phyloP scores from a whole-genome alignment of 2,888 invertebrate species.

The Cataglyphis cursor region DNA sequence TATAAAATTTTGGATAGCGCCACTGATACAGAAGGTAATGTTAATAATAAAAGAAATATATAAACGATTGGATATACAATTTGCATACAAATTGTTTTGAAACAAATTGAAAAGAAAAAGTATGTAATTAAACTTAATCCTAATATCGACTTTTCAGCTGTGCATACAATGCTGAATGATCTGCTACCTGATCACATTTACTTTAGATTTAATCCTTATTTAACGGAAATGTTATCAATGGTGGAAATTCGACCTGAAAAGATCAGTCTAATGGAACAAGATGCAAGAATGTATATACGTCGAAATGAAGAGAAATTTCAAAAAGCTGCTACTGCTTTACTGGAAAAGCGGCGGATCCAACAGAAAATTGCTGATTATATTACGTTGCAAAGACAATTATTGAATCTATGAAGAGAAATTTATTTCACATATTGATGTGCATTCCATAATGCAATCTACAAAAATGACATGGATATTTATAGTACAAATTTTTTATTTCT shows the following conservation, averaged over 20 bases:
- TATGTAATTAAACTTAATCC: slow-evolving; percentile 20
- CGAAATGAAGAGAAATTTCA: slow-evolving; percentile 93
- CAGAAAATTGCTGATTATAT: slow-evolving; percentile 87
- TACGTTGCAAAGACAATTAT: slow-evolving; percentile 84
- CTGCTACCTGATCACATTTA: slow-evolving; percentile 92
- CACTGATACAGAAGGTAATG: slow-evolving; percentile 93
- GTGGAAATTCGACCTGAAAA: slow-evolving; percentile 93
- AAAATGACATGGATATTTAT: slow-evolving; percentile 4
- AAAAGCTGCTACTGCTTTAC: slow-evolving; percentile 88
- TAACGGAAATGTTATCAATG: slow-evolving; percentile 93
- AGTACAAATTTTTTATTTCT: slow-evolving; percentile 21
- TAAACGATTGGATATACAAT: background rate
- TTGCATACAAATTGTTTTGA: background rate
- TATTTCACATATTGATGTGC: slow-evolving; percentile 11
- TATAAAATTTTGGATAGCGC: slow-evolving; percentile 94
- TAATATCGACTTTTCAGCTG: slow-evolving; percentile 88
- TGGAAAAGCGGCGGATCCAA: slow-evolving; percentile 83
- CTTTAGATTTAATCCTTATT: slow-evolving; percentile 95
- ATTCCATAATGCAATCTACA: slow-evolving; percentile 53
- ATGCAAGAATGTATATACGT: slow-evolving; percentile 93
- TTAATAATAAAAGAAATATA: background rate
- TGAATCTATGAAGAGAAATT: slow-evolving; percentile 74
- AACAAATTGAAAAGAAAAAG: background rate
- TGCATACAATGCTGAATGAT: slow-evolving; percentile 92
- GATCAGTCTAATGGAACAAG: slow-evolving; percentile 91